phyloP scores from a whole-genome alignment of 2,888 invertebrate genomes.

The Metellina segmentata region DNA sequence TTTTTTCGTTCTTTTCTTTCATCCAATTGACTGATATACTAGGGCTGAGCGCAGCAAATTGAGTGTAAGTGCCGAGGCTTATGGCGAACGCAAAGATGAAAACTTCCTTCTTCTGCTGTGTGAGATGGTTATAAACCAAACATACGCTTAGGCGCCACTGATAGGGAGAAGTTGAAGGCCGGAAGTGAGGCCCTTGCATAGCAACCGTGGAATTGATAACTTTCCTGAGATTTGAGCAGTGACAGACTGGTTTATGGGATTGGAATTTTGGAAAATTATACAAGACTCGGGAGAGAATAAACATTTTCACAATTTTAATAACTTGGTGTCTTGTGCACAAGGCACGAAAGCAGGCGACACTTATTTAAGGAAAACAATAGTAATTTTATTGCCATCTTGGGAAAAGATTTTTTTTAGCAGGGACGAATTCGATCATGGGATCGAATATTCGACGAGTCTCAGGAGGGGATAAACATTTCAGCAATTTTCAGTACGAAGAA shows the following conservation, averaged over 20 bases:
- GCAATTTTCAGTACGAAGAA: no score
- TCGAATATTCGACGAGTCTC: no score
- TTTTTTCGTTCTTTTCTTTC: slow-evolving; percentile 26
- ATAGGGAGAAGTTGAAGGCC: slow-evolving; percentile 26
- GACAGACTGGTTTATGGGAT: background rate
- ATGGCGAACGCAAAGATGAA: slow-evolving; percentile 13
- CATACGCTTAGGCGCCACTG: slow-evolving; percentile 16
- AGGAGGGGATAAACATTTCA: no score
- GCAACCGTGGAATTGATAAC: slow-evolving; percentile 39
- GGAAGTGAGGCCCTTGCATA: slow-evolving; percentile 52
- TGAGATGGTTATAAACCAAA: slow-evolving; percentile 35
- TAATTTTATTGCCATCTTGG: no score
- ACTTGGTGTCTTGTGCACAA: no score
- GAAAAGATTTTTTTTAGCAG: no score
- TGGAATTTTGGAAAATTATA: no score
- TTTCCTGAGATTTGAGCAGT: slow-evolving; percentile 11
- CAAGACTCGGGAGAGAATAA: no score
- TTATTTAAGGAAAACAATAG: no score
- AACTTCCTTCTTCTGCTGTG: slow-evolving; percentile 38
- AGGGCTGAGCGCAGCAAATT: slow-evolving; percentile 23
- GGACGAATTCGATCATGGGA: no score
- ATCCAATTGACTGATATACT: slow-evolving; percentile 58
- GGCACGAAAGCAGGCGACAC: no score
- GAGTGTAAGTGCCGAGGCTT: slow-evolving; percentile 20
- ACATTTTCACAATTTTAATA: no score